Conservation (phyloP, 2,888 invertebrate species). For the Germaria angustata region DNA sequence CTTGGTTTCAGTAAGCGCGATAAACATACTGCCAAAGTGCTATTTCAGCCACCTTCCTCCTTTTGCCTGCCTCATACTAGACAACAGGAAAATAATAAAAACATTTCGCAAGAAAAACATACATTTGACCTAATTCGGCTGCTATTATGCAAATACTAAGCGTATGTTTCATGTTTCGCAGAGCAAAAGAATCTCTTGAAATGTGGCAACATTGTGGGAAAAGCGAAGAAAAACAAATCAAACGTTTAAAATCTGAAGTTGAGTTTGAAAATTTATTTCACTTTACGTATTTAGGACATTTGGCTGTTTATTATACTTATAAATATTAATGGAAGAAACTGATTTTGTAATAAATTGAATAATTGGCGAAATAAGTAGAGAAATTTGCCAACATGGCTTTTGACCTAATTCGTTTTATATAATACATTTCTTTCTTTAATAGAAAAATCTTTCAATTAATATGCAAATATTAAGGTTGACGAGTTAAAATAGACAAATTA, state of each 20-base stretch:
- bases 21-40: not conserved
- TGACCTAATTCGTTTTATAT: not conserved
- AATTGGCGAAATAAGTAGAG: not conserved
- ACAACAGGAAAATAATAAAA: not conserved
- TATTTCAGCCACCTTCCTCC: not conserved
- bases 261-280: constrained; percentile 19
- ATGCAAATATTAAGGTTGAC: too few relatives aligned
- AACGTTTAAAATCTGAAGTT: constrained; percentile 14
- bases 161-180: constrained; percentile 7
- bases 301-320: not conserved
- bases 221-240: constrained; percentile 6
- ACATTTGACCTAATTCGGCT: constrained; percentile 68
- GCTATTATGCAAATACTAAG: constrained; percentile 61
- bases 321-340: constrained; percentile 1
- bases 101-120: constrained; percentile 46
- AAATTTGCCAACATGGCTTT: constrained; percentile 8
- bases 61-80: not conserved
- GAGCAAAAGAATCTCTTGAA: constrained; percentile 32
- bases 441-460: too few relatives aligned
- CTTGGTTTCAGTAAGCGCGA: constrained; percentile 1
- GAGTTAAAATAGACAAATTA: too few relatives aligned
- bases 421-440: not conserved
- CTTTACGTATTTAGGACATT: constrained; percentile 10
- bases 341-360: not conserved
- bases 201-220: constrained; percentile 50